phyloP scores from a whole-genome alignment of 2,888 invertebrate species.

The Lysandra bellargus region DNA sequence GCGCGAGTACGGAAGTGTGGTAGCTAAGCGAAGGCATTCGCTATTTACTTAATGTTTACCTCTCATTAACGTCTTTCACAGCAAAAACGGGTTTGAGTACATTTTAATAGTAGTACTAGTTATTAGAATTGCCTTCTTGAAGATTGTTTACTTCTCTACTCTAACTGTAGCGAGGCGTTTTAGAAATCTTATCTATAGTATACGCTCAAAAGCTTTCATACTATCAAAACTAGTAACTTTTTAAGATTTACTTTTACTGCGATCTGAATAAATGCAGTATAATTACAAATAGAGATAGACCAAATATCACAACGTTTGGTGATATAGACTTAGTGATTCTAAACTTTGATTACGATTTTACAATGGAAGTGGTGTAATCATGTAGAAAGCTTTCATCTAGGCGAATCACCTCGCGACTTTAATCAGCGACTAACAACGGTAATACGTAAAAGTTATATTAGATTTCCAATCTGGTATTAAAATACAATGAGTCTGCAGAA shows the following conservation, averaged over 20 bases:
- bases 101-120: slow-evolving; percentile 10
- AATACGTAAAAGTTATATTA: slow-evolving; percentile 11
- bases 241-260: not conserved
- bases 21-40: slow-evolving; percentile 64
- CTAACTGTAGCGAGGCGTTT: not conserved
- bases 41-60: slow-evolving; percentile 47
- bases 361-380: slow-evolving; percentile 6
- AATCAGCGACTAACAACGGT: not conserved
- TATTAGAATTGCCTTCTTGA: not conserved
- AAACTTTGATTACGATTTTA: not conserved
- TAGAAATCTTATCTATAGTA: not conserved
- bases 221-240: not conserved
- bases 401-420: not conserved
- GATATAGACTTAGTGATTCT: not conserved
- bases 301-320: not conserved
- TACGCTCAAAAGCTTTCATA: not conserved
- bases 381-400: slow-evolving; percentile 8
- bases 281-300: not conserved
- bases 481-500: not conserved
- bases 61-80: slow-evolving; percentile 22
- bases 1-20: slow-evolving; percentile 68
- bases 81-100: slow-evolving; percentile 17
- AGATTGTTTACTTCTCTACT: not conserved
- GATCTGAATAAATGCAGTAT: not conserved
- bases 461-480: slow-evolving; percentile 2